Base-by-base conservation (phyloP, 2,113 vertebrate species). In the Muntiacus reevesi region DNA sequence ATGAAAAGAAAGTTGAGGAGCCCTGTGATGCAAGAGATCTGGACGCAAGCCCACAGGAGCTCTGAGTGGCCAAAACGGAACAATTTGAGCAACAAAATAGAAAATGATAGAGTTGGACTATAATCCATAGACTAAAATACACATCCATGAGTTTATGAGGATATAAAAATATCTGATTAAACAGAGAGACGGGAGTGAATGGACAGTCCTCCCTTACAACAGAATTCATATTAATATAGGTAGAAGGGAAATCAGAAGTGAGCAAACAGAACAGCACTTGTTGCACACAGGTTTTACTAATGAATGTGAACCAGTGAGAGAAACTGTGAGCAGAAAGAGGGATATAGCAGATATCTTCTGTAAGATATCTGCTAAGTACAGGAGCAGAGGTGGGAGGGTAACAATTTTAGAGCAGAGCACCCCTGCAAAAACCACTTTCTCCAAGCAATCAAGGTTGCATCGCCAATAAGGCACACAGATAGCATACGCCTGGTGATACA, bases 1-100 rank as follows among this genome's bases (percentile, higher is more conserved):
- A 60, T 82, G 62, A 93, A 74, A 89, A 87, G 16, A 21, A 74
- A 59, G 28, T 40, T 89, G 78, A 83, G 57, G 83, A 79, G 40
- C 16, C 43, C 28, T 87, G 36, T 28, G 28, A 82, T 74, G 3
- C 6, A 59, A 89, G 30, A 16, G 23, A 59, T 1, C 78, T 81
- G 52, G 36, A 60, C 54, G 10, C 23, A 89, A 71, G 86, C 47
- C 55, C 27, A 0, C 8, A 54, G 27, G 43, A 13, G 13, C 27
- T 86, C 0, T 15, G 52, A 55, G 36, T 43, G 71, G 45, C 10
- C 16, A 43, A 52, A 95, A 40, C 21, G 76, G 50, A 84, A 43
- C 28, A 52, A 21, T 13, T n/a, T 91, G 67, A 89, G 67, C 21
- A 81, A 43, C 12, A 88, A 50, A 54, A 59, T 50, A 82, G 82